Evolutionary conservation across 2,888 invertebrate genomes (phyloP), one percentile per base, ranked within the genome.

Genomic region (Platerodrilus igneus): DNA sequence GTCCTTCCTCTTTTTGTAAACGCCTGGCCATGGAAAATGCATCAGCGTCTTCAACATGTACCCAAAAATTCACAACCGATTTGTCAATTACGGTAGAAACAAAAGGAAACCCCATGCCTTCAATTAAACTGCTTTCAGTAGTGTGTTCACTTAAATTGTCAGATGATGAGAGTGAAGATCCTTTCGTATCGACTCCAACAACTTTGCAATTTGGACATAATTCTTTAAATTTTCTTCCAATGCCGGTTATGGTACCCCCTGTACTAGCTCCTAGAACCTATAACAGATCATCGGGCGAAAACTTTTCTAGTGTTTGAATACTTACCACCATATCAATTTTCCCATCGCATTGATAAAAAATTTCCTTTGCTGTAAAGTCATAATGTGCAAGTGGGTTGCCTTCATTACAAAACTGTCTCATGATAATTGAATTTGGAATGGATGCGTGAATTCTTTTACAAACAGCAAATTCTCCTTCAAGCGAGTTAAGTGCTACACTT

Each of bases 371-470:
- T 0, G 99, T 99, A 36, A 83, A 83, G 62, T 99, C 97, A 65
- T 95, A 99, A 68, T 99, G 99, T 1, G 96, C 94, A 57, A 99
- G 66, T 0, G 99, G 97, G 71, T 99, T 99, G 57, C 91, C 87
- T 5, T 87, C 73, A 71, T 97, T 97, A 28, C 86, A 82, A 67
- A 97, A 97, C 86, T 94, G 99, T 74, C 99, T 90, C 25, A 99
- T 73, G 52, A 99, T 81, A 41, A 96, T 79, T 1, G 92, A 86
- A 66, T 95, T 81, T 1, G 94, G 92, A 45, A 93, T 95, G 67
- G 94, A 82, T 47, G 79, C 79, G 48, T 83, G 74, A 23, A 99
- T 71, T 51, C 84, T 75, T 51, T 85, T 82, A 1, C 96, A 89
- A 1, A 94, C 89, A 44, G 82, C 81, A 50, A 99, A 90, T 55